Percentiles rank a stretch among this genome's conserved stretches.
Evolutionary conservation across 2,797 vertebrate genomes (phyloP).

Genomic region (Hafferia zeledoni): DNA sequence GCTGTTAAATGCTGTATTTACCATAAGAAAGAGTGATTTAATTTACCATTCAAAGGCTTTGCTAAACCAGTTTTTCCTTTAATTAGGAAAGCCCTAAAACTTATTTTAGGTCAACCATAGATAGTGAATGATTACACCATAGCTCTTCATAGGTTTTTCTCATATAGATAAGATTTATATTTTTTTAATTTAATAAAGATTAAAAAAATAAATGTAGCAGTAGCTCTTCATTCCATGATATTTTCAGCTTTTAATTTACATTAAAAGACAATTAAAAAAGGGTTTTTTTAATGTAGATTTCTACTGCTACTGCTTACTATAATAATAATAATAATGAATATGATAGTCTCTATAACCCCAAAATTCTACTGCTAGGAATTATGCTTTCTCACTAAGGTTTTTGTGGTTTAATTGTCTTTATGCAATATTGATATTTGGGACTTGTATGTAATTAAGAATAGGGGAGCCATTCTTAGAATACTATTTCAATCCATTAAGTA

Average conservation of each 20-base stretch:
- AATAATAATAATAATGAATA: neutral
- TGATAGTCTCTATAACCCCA: neutral
- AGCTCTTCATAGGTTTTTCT: neutral
- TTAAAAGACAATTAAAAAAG: neutral
- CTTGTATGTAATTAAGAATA: slow-evolving; percentile 47
- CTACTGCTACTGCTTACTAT: neutral
- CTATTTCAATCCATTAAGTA: slow-evolving; percentile 54
- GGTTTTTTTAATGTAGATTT: neutral
- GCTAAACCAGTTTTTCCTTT: neutral
- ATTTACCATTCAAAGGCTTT: neutral
- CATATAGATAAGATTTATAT: neutral
- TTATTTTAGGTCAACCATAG: neutral
- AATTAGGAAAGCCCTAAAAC: neutral
- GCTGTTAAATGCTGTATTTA: neutral
- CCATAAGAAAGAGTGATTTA: neutral
- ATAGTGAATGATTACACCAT: neutral
- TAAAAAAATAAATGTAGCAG: neutral
- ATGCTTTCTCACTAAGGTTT: neutral
- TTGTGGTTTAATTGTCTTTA: slow-evolving; percentile 36
- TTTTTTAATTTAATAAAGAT: neutral
- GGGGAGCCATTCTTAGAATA: slow-evolving; percentile 13
- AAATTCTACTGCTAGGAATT: slow-evolving; percentile 14
- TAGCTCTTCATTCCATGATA: neutral
- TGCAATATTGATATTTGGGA: slow-evolving; percentile 38
- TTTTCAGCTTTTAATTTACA: neutral